Percentiles rank a stretch among this genome's conserved stretches.
phyloP scores from a whole-genome alignment of 2,888 invertebrate species.

The Cephus runcator region DNA sequence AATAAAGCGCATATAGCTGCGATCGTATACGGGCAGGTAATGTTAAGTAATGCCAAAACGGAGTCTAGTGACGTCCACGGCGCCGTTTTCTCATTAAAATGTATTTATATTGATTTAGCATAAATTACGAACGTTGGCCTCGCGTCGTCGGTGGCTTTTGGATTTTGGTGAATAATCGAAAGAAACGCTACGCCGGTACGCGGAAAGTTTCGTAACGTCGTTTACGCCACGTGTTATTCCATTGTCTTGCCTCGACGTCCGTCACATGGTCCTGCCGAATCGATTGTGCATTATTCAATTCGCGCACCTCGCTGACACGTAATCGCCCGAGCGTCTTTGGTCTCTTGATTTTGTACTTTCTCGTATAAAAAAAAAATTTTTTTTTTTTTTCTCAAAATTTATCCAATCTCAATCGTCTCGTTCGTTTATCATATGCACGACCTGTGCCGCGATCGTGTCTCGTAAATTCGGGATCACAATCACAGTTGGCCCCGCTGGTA shows the following conservation, averaged over 20 bases:
- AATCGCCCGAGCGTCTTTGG: background rate
- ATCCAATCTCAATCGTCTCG: background rate
- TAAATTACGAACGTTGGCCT: background rate
- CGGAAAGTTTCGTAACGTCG: background rate
- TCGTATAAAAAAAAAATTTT: background rate
- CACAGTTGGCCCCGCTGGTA: background rate
- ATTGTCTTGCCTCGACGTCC: background rate
- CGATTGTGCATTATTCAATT: background rate
- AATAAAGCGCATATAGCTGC: background rate
- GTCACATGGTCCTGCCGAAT: background rate
- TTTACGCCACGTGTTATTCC: background rate
- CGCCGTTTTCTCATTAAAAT: background rate
- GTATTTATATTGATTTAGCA: background rate
- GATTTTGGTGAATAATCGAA: background rate
- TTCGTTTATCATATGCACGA: background rate
- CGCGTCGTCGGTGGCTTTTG: background rate
- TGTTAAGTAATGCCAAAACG: background rate
- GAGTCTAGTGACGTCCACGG: constrained; percentile 1
- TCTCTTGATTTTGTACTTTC: background rate
- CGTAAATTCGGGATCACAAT: background rate
- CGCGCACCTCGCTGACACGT: background rate
- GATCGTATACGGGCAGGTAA: background rate
- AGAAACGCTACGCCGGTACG: background rate
- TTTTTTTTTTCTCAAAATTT: background rate
- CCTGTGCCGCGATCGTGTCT: background rate